Conservation (phyloP, 2,113 vertebrate species). For the Peromyscus leucopus region DNA sequence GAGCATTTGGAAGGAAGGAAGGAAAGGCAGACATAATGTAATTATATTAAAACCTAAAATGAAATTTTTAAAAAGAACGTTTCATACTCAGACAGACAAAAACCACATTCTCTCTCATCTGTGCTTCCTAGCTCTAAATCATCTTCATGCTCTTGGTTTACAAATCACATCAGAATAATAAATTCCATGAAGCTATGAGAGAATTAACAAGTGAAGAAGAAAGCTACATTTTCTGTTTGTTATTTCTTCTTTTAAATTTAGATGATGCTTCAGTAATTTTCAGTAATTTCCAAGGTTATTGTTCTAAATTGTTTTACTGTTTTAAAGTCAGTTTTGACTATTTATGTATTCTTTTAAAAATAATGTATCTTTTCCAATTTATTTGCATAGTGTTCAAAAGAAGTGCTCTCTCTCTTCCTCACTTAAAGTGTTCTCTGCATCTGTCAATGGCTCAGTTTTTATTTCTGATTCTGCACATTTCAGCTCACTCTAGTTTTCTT, state of each 20-base stretch:
- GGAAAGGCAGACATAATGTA: no score
- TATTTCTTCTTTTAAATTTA: background rate
- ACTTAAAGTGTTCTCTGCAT: background rate
- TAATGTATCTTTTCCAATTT: background rate
- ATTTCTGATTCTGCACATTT: slow-evolving; percentile 1
- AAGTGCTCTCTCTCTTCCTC: background rate
- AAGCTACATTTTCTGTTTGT: background rate
- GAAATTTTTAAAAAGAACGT: background rate
- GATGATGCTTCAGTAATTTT: background rate
- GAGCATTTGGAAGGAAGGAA: background rate
- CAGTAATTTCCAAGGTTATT: background rate
- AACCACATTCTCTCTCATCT: background rate
- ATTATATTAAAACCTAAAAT: background rate
- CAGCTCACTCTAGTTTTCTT: background rate
- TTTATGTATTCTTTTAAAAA: background rate
- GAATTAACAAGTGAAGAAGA: background rate
- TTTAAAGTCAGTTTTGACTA: background rate
- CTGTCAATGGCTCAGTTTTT: background rate
- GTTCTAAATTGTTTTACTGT: background rate
- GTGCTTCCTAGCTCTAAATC: no score
- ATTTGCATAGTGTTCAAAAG: background rate
- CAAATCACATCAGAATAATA: background rate
- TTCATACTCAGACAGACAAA: background rate
- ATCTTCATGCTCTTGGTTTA: background rate
- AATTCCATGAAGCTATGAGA: slow-evolving; percentile 7